Conservation (phyloP, 2,113 vertebrate genomes). For the Ameiurus melas region DNA sequence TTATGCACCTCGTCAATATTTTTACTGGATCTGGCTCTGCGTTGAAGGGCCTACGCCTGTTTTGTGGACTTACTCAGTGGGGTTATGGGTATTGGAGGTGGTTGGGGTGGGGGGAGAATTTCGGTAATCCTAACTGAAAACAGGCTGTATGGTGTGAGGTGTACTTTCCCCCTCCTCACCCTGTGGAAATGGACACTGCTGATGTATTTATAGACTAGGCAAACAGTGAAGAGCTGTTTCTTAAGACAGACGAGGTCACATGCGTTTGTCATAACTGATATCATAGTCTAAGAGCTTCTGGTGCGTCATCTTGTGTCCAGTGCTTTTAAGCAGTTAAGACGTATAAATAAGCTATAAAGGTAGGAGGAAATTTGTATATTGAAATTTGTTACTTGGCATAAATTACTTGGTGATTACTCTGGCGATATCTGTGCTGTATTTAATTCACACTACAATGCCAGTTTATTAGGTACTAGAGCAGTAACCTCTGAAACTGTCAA, state of each 20-base stretch:
- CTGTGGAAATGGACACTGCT: conserved; percentile 72
- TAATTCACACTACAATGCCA: neutral
- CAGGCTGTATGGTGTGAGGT: conserved; percentile 57
- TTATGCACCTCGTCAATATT: neutral
- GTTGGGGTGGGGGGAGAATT: conserved; percentile 18
- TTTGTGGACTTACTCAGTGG: conserved; percentile 23
- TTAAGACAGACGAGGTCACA: conserved; percentile 59
- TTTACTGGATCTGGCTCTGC: neutral
- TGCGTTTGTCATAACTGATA: conserved; percentile 45
- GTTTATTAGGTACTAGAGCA: neutral
- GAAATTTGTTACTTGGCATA: neutral
- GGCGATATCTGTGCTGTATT: neutral
- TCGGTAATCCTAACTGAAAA: conserved; percentile 46
- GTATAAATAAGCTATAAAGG: neutral
- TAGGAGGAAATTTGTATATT: conserved; percentile 16
- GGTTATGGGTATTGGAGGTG: neutral
- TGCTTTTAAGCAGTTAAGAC: neutral
- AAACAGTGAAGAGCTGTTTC: conserved; percentile 59
- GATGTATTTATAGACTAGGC: conserved; percentile 74
- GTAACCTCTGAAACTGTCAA: neutral
- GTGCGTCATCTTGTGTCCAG: neutral
- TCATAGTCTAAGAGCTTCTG: conserved; percentile 51
- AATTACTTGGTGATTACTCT: neutral
- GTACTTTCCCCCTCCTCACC: conserved; percentile 49
- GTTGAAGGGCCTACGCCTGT: neutral